Evolutionary conservation across 2,797 vertebrate species (phyloP), one percentile per base, ranked within the genome.

Genomic region (Parauchenoglanis punctatus): DNA sequence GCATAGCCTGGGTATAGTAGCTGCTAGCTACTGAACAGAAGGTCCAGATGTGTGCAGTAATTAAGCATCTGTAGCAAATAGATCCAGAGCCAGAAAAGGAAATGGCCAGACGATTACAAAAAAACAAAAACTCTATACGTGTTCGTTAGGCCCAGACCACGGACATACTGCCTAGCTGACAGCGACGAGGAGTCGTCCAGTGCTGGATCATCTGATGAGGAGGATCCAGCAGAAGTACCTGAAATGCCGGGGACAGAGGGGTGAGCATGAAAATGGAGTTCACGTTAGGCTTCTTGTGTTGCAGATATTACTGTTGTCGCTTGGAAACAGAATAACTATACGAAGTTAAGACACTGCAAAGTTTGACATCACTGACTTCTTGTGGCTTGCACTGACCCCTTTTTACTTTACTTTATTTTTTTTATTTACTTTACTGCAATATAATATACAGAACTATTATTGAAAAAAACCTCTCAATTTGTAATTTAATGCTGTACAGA

Each of bases 131-230:
- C 6, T 7, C n/a, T 4, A 4, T 28, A 61, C 10, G 44, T 80
- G 25, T 76, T 31, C 83, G 4, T 15, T 91, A 99, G 98, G 94
- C 90, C 92, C 94, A 99, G 98, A 94, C 98, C 97, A 18, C 95
- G 98, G 91, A 96, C 96, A 0, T 99, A 98, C 93, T 99, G 97
- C 88, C 96, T 99, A 88, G 99, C 98, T 0, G 98, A 99, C 95
- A 99, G 99, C 0, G 99, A 99, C 68, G 98, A 99, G 92, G 99
- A 99, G 88, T 99, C 99, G 0, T 99, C 99, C 87, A 99, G 99
- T 2, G 99, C 99, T 0, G 99, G 99, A 65, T 99, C 99, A n/a
- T 99, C 99, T 0, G 98, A 99, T 68, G 99, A 99, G 90, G 99
- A 99, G 1, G 98, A 99, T 87, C 94, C 97, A 40, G 95, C 97